Base-by-base conservation (phyloP, 2,113 vertebrate species). In the Cheilinus undulatus region DNA sequence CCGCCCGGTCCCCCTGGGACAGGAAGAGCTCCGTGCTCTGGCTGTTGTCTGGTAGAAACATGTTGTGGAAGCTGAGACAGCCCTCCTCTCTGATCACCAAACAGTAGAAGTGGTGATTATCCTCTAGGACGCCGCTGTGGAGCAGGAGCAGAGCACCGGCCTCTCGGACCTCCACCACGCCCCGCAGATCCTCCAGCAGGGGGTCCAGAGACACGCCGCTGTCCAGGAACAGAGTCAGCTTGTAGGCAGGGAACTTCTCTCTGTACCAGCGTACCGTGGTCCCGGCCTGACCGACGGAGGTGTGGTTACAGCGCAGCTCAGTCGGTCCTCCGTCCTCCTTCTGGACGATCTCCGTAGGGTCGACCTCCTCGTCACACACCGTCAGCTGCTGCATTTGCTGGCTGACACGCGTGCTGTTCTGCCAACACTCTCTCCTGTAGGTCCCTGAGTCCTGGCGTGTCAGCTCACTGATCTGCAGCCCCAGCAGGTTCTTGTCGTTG, bases 381-480 rank as follows among this genome's bases (percentile, higher is more conserved):
- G 9, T 52, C 11, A 94, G 90, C 46, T 81, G 60, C 7, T 82
- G 38, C 10, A 27, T 69, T 23, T 65, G 36, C 3, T 84, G 40
- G 32, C 0, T 89, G 38, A 36, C 36, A 0, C 77, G 32, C 0
- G 0, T 58, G 0, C 61, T 40, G 59, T 88, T 53, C 69, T 56
- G 3, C 93, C 93, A 93, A 50, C 93, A 94, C 53, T 94, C 92
- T 36, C 74, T 82, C 22, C 76, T 48, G 27, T 93, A 94, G 40
- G 80, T 42, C 52, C 92, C 90, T 0, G 92, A 87, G 69, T 94
- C 93, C 23, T 48, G 34, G 10, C 9, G 38, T 0, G 36, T 84
- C 34, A 94, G 89, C 10, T 87, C 8, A 1, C 2, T 38, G 56
- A 94, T 76, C 59, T 80, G 70, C 52, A 93, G 40, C 13, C 91